Percentiles rank a stretch among this genome's conserved stretches.
These are phyloP conservation scores for Xanthorhoe designata DNA, from an alignment of 2,888 invertebrate species.

Conservation along the genomic window DNA sequence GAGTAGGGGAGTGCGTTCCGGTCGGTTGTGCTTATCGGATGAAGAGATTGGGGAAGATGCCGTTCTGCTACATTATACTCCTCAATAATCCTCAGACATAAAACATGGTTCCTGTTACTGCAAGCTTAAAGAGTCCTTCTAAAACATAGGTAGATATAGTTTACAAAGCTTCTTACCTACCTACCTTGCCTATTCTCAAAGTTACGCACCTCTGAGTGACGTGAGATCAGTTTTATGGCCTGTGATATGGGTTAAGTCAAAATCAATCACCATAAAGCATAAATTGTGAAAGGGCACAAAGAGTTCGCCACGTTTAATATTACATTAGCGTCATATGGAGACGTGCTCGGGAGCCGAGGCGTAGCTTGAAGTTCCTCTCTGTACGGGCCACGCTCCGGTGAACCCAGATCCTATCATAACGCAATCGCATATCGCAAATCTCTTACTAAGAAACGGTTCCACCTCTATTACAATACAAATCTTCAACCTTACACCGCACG, in stretches of 20 bases:
- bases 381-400: slow-evolving; percentile 70
- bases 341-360: slow-evolving; percentile 60
- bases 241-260: slow-evolving; percentile 46
- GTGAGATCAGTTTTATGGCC: slow-evolving; percentile 35
- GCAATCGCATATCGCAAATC: slow-evolving; percentile 75
- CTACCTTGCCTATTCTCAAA: not conserved
- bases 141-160: not conserved
- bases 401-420: slow-evolving; percentile 84
- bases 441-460: slow-evolving; percentile 57
- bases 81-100: slow-evolving; percentile 68
- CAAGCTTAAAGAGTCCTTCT: not conserved
- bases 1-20: slow-evolving; percentile 76
- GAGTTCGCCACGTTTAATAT: slow-evolving; percentile 67
- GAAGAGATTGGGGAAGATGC: slow-evolving; percentile 72
- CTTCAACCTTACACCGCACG: slow-evolving; percentile 55
- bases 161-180: not conserved
- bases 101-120: slow-evolving; percentile 40
- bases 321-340: slow-evolving; percentile 73
- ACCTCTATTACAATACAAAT: slow-evolving; percentile 39
- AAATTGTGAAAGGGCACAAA: slow-evolving; percentile 56
- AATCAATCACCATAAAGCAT: slow-evolving; percentile 52
- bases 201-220: slow-evolving; percentile 22
- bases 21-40: slow-evolving; percentile 79
- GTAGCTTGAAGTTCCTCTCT: slow-evolving; percentile 61
- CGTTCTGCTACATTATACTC: slow-evolving; percentile 80